A percentile compares a stretch with the other conserved stretches of the same genome.
phyloP scores from a whole-genome alignment of 2,888 invertebrate species.

The Cheilosia vulpina region DNA sequence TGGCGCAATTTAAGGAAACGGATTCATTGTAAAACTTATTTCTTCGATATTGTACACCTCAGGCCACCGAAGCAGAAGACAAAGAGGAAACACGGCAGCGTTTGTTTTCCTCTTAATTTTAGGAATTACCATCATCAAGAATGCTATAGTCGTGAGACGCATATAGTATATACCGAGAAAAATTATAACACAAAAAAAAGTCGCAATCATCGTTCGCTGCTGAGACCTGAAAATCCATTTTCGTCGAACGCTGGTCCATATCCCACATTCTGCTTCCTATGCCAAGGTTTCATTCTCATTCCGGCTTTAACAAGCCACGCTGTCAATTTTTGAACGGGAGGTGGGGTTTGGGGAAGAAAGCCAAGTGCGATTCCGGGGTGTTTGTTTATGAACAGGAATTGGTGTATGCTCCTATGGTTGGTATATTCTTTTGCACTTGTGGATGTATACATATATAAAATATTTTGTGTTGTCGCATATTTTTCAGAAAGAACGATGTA shows the following conservation, averaged over 20 bases:
- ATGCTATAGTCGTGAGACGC: slow-evolving; percentile 31
- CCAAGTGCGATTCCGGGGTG: slow-evolving; percentile 21
- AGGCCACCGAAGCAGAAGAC: slow-evolving; percentile 5
- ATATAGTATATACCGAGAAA: not conserved
- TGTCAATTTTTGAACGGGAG: not conserved
- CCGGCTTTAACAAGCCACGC: slow-evolving; percentile 15
- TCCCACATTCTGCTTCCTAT: slow-evolving; percentile 6
- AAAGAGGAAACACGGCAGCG: slow-evolving; percentile 7
- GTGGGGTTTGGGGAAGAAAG: not conserved
- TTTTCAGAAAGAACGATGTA: slow-evolving; percentile 34
- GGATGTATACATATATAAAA: not conserved
- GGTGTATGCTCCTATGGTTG: slow-evolving; percentile 41
- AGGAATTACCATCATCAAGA: slow-evolving; percentile 47
- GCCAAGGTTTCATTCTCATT: not conserved
- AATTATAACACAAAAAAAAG: slow-evolving; percentile 17
- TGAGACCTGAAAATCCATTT: not conserved
- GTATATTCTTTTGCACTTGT: slow-evolving; percentile 51
- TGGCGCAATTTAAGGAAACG: not conserved
- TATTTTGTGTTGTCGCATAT: slow-evolving; percentile 12
- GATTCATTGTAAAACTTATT: slow-evolving; percentile 49
- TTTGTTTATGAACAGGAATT: slow-evolving; percentile 52
- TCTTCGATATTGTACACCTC: slow-evolving; percentile 48
- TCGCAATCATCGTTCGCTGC: slow-evolving; percentile 31
- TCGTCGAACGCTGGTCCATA: not conserved
- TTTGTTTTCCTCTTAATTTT: slow-evolving; percentile 54